Conservation (phyloP, 2,888 invertebrate species). For the Agrotis ipsilon region DNA sequence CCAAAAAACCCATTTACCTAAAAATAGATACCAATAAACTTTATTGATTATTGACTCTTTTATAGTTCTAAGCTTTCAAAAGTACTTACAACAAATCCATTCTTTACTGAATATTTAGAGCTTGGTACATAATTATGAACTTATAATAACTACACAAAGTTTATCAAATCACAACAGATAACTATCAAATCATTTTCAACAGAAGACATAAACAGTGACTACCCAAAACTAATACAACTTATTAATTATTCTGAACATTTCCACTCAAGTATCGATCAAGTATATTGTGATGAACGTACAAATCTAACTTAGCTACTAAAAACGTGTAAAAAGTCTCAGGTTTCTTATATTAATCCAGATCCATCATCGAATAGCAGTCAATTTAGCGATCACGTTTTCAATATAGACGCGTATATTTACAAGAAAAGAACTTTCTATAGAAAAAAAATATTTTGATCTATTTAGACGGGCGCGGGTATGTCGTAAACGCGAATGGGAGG, state of each 20-base stretch:
- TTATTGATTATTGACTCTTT: too few relatives aligned
- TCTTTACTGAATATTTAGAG: neutral
- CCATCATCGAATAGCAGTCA: constrained; percentile 15
- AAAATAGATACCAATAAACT: too few relatives aligned
- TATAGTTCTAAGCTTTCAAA: neutral
- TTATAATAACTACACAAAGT: neutral
- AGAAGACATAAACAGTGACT: neutral
- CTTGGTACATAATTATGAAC: neutral
- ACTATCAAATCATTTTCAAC: neutral
- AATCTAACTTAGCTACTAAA: neutral
- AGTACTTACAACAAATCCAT: neutral
- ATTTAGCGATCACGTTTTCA: constrained; percentile 20
- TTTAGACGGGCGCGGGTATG: constrained; percentile 78
- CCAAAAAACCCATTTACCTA: too few relatives aligned
- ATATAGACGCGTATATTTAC: constrained; percentile 59
- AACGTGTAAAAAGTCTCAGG: neutral
- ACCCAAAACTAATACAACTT: too few relatives aligned
- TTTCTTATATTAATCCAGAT: constrained; percentile 12
- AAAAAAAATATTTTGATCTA: constrained; percentile 83
- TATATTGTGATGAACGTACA: neutral
- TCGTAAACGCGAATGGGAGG: constrained; percentile 87
- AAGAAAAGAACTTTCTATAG: constrained; percentile 62
- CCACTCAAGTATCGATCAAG: neutral
- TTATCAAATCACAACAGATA: neutral
- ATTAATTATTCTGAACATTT: neutral